Conservation (phyloP, 1,140 invertebrate genomes). For the Phocides pigmalion region DNA sequence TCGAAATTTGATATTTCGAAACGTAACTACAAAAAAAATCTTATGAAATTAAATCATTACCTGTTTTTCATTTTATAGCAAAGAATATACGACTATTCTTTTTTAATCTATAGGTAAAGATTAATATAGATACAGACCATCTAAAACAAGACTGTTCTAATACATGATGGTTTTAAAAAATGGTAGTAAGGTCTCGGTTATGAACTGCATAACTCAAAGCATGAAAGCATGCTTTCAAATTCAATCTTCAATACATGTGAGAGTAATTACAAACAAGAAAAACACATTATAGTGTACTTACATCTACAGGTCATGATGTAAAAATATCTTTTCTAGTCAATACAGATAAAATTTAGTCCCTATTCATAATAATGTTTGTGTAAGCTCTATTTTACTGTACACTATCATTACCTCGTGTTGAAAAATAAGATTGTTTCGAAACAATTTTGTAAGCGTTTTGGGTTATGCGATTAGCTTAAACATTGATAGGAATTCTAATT, state of each 20-base stretch:
- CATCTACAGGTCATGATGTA: constrained; percentile 30
- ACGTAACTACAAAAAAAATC: too few species aligned
- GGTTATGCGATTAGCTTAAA: background rate
- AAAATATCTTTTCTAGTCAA: constrained; percentile 38
- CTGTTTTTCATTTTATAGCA: too few species aligned
- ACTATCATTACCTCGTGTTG: constrained; percentile 7
- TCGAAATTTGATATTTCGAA: too few species aligned
- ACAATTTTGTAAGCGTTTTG: background rate
- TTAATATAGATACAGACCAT: too few species aligned
- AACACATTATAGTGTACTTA: constrained; percentile 16
- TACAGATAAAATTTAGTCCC: constrained; percentile 31
- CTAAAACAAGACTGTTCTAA: too few species aligned
- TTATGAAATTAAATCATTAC: too few species aligned
- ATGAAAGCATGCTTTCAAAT: too few species aligned
- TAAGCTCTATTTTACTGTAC: constrained; percentile 1
- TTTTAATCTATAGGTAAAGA: too few species aligned
- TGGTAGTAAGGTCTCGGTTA: too few species aligned
- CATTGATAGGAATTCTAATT: background rate
- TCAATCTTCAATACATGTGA: background rate
- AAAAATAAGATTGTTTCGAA: constrained; percentile 9
- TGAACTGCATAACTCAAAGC: background rate
- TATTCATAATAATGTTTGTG: constrained; percentile 25
- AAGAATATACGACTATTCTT: too few species aligned
- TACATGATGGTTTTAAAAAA: too few species aligned
- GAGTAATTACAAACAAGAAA: background rate